Evolutionary conservation across 2,797 vertebrate species (phyloP).

Genomic region (Bryconaethiops microstoma): DNA sequence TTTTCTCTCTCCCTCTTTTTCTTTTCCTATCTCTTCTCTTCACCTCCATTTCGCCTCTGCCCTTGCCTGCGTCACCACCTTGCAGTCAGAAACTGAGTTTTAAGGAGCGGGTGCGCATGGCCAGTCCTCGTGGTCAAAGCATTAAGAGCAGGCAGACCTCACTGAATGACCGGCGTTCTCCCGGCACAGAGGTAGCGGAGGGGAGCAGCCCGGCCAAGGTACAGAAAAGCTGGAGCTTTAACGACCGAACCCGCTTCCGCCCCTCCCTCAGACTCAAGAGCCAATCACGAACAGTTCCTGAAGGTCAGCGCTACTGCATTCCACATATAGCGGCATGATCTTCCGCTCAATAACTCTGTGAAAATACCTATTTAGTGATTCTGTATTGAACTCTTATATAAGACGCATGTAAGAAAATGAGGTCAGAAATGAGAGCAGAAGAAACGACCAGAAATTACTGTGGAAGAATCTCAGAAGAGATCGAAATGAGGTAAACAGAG

Average conservation of each 20-base stretch:
- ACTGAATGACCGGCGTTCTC: constrained; percentile 88
- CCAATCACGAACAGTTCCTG: constrained; percentile 86
- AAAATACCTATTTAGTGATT: background rate
- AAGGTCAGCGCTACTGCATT: constrained; percentile 78
- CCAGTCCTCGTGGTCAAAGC: constrained; percentile 94
- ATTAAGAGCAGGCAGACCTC: constrained; percentile 89
- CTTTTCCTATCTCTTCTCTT: constrained; percentile 3
- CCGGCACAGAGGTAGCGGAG: constrained; percentile 84
- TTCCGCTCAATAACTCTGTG: background rate
- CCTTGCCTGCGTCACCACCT: background rate
- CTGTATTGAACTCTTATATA: too few relatives aligned
- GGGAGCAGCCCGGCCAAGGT: constrained; percentile 92
- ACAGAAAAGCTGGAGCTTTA: constrained; percentile 99
- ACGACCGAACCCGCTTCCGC: constrained; percentile 93
- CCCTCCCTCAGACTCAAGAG: constrained; percentile 94
- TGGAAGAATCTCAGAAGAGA: too few relatives aligned
- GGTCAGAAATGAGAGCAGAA: too few relatives aligned
- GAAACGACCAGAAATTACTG: too few relatives aligned
- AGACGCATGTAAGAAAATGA: too few relatives aligned
- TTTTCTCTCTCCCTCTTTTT: constrained; percentile 32
- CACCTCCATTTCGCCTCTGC: background rate
- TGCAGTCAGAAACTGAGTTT: constrained; percentile 95
- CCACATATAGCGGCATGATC: background rate
- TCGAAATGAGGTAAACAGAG: too few relatives aligned
- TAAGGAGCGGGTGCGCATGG: constrained; percentile 93